These are phyloP conservation scores for Varecia variegata DNA, from an alignment of 2,797 vertebrate genomes.

Conservation along the genomic window DNA sequence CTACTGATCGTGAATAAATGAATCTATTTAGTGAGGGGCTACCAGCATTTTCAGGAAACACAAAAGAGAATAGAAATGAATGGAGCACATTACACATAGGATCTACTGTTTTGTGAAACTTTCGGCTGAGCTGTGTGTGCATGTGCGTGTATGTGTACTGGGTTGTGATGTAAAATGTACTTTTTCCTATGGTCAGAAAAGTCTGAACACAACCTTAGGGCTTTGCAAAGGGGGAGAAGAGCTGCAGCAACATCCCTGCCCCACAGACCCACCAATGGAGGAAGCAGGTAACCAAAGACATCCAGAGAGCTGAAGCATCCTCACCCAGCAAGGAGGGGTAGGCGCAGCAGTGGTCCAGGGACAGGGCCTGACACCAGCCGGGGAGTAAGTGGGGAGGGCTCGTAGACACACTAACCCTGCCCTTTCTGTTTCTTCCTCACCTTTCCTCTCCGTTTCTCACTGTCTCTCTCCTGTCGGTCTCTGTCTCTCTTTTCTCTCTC, in stretches of 20 bases:
- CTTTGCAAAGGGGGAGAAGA: constrained; percentile 23
- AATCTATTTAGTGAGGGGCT: background rate
- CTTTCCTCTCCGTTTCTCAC: constrained; percentile 41
- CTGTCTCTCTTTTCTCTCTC: background rate
- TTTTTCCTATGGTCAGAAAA: constrained; percentile 19
- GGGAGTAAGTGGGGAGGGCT: background rate
- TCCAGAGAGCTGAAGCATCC: background rate
- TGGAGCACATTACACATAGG: background rate
- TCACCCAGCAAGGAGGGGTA: background rate
- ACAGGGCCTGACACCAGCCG: background rate
- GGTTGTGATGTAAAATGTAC: background rate
- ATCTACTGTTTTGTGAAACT: constrained; percentile 1
- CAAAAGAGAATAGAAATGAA: constrained; percentile 16
- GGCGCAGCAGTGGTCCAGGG: background rate
- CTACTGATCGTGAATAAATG: constrained; percentile 22
- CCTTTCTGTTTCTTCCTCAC: constrained; percentile 60
- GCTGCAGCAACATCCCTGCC: background rate
- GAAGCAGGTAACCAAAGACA: constrained; percentile 12
- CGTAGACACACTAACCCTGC: constrained; percentile 46
- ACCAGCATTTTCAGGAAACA: background rate
- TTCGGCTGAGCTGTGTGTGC: background rate
- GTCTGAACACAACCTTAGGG: background rate
- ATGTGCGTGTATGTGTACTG: background rate
- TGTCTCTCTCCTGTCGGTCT: background rate
- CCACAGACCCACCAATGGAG: background rate